Conservation (phyloP, 2,113 vertebrate genomes). For the Paedocypris sp. region DNA sequence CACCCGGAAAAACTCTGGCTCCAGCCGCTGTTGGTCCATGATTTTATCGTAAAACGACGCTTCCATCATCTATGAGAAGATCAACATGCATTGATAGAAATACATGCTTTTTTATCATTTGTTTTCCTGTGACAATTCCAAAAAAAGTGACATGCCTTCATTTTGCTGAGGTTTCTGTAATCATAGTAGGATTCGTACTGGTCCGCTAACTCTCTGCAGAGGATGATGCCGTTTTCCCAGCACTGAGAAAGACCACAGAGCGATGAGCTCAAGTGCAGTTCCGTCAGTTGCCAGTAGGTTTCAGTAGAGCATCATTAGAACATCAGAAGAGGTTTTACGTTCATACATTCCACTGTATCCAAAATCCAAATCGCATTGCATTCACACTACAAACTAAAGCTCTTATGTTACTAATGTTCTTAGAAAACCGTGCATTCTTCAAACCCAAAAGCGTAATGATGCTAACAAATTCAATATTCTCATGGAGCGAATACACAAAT, state of each 20-base stretch:
- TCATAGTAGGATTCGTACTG: constrained; percentile 95
- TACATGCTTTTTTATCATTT: no score
- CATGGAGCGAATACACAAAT: no score
- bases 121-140: background rate
- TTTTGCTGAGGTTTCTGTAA: constrained; percentile 98
- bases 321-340: no score
- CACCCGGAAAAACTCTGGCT: constrained; percentile 96
- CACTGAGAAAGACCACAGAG: constrained; percentile 60
- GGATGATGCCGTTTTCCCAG: constrained; percentile 96
- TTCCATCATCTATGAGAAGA: constrained; percentile 90
- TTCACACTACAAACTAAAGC: no score
- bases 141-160: constrained; percentile 71
- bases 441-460: no score
- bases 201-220: constrained; percentile 93
- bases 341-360: no score
- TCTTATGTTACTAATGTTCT: no score
- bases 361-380: no score
- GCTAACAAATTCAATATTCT: no score
- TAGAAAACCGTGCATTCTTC: no score
- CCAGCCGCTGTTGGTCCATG: constrained; percentile 95
- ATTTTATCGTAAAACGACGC: constrained; percentile 97
- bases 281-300: constrained; percentile 42
- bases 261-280: constrained; percentile 5
- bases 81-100: no score
- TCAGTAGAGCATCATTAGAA: constrained; percentile 40